These are phyloP conservation scores for Trachymyrmex cornetzi DNA, from an alignment of 1,140 invertebrate species.

Conservation along the genomic window DNA sequence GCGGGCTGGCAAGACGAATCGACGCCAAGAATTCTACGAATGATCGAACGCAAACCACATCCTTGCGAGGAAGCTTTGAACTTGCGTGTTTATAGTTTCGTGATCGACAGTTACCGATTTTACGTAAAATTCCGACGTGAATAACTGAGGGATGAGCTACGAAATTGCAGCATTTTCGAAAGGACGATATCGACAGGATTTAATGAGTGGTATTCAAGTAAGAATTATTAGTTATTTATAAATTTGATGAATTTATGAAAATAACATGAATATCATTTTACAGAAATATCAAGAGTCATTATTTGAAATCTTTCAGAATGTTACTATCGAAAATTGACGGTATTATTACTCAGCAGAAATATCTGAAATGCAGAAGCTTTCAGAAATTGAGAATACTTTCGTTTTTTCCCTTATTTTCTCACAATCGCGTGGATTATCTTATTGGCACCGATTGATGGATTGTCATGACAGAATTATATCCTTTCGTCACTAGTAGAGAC, in stretches of 20 bases:
- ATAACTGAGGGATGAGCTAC: too few relatives aligned
- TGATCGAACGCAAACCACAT: conserved; percentile 42
- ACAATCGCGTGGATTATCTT: background rate
- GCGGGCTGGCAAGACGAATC: conserved; percentile 55
- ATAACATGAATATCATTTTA: background rate
- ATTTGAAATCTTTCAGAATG: background rate
- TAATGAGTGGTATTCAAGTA: background rate
- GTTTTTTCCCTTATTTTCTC: background rate
- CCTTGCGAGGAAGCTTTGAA: conserved; percentile 36
- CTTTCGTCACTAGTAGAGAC: background rate
- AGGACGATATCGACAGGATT: background rate
- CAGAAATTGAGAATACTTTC: background rate
- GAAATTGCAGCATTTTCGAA: background rate
- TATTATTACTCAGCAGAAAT: background rate
- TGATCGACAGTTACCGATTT: background rate
- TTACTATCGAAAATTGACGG: background rate
- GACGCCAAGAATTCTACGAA: conserved; percentile 57
- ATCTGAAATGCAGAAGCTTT: background rate
- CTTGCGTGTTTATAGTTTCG: background rate
- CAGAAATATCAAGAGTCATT: background rate
- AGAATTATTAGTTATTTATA: background rate
- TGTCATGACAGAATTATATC: background rate
- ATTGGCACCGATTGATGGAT: background rate
- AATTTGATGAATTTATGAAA: background rate
- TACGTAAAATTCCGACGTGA: background rate